Evolutionary conservation across 2,113 vertebrate species (phyloP).

Genomic region (Lophochroa leadbeateri): DNA sequence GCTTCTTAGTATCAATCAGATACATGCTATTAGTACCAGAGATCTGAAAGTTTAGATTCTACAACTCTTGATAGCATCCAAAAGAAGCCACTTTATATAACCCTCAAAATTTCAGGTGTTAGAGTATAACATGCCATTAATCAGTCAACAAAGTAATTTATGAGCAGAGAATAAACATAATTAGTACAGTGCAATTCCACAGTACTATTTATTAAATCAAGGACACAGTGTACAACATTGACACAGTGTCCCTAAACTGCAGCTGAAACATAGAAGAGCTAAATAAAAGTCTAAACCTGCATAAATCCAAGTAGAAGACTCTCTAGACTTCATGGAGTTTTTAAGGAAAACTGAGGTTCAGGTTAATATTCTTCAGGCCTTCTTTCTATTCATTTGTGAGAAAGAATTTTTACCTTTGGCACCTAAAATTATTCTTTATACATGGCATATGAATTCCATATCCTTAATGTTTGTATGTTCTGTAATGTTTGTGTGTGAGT

Average conservation of each 20-base stretch:
- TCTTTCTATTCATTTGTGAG: background rate
- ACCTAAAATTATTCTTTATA: background rate
- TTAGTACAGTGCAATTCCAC: background rate
- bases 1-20: background rate
- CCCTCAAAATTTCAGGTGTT: background rate
- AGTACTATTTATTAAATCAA: background rate
- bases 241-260: background rate
- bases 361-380: background rate
- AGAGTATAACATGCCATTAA: background rate
- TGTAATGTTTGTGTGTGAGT: conserved; percentile 35
- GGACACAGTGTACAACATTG: background rate
- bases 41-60: background rate
- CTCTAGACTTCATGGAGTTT: background rate
- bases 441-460: background rate
- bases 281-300: background rate
- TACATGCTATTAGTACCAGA: background rate
- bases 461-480: background rate
- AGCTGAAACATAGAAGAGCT: background rate
- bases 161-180: background rate
- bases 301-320: background rate
- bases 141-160: background rate
- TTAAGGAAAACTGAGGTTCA: background rate
- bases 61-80: background rate
- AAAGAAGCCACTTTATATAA: background rate
- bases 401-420: background rate